phyloP scores from a whole-genome alignment of 2,113 vertebrate species.

The Recurvirostra avosetta region DNA sequence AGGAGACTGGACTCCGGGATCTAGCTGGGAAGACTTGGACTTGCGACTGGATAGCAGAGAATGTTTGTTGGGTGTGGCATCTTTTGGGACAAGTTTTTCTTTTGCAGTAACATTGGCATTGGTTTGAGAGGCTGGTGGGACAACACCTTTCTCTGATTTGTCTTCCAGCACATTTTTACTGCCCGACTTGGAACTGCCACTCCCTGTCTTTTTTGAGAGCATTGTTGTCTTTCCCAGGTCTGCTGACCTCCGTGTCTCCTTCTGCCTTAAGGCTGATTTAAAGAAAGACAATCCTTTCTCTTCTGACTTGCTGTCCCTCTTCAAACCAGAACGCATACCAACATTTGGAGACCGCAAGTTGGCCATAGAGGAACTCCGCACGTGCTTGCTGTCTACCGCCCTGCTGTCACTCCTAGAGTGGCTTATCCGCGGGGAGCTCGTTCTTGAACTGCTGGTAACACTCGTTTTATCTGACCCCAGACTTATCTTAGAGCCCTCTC shows the following conservation, averaged over 20 bases:
- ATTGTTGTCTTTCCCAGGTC: conserved; percentile 90
- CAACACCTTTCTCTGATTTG: conserved; percentile 49
- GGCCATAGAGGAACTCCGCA: conserved; percentile 91
- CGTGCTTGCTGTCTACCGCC: conserved; percentile 71
- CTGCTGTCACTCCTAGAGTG: conserved; percentile 69
- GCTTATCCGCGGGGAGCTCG: conserved; percentile 67
- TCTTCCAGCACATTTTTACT: conserved; percentile 67
- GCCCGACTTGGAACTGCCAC: conserved; percentile 76
- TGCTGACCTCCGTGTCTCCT: conserved; percentile 90
- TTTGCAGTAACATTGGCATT: conserved; percentile 46
- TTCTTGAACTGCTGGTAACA: conserved; percentile 59
- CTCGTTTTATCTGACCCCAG: conserved; percentile 77
- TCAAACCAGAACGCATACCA: conserved; percentile 73
- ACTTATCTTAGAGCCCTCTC: conserved; percentile 85
- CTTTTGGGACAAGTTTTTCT: conserved; percentile 77
- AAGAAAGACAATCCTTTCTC: conserved; percentile 97
- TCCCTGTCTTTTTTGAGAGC: conserved; percentile 82
- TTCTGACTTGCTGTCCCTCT: conserved; percentile 89
- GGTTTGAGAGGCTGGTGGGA: conserved; percentile 37
- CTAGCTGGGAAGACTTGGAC: conserved; percentile 89
- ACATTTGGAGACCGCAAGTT: conserved; percentile 86
- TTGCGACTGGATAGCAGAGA: conserved; percentile 85
- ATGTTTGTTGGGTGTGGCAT: conserved; percentile 80
- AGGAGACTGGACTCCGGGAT: conserved; percentile 74
- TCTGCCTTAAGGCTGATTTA: conserved; percentile 91